Conservation (phyloP, 1,140 invertebrate genomes). For the Pomacea maculata region DNA sequence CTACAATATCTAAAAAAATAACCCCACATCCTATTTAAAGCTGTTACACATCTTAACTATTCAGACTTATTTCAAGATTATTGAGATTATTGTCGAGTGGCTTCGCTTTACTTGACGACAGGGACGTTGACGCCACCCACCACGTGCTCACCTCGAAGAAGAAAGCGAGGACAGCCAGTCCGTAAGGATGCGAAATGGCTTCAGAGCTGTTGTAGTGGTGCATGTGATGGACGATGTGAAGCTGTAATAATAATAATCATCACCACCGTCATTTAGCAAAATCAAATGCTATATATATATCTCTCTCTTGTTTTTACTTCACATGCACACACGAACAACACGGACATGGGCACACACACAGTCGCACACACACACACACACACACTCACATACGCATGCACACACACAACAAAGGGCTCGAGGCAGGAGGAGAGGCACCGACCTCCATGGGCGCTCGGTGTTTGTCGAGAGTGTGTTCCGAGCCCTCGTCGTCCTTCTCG, state of each 20-base stretch:
- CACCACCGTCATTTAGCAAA: no score
- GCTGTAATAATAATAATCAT: constrained; percentile 14
- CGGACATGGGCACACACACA: not conserved
- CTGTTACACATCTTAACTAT: no score
- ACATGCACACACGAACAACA: no score
- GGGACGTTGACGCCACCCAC: no score
- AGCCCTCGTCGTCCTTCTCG: constrained; percentile 42
- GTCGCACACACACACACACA: constrained; percentile 9
- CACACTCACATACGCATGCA: constrained; percentile 9
- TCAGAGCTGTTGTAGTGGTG: constrained; percentile 9
- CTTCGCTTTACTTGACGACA: no score
- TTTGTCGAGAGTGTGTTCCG: constrained; percentile 75
- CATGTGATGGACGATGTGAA: constrained; percentile 34
- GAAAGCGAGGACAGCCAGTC: constrained; percentile 36
- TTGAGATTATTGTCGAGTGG: no score
- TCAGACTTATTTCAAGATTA: no score
- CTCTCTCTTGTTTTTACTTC: no score
- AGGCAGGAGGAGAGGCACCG: constrained; percentile 23
- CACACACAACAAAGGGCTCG: not conserved
- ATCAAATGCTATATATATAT: no score
- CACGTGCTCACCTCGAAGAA: constrained; percentile 29
- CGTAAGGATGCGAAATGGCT: constrained; percentile 22
- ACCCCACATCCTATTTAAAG: no score
- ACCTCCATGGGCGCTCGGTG: constrained; percentile 86
- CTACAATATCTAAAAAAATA: no score